phyloP scores from a whole-genome alignment of 2,888 invertebrate species.

The Ceraclea dissimilis region DNA sequence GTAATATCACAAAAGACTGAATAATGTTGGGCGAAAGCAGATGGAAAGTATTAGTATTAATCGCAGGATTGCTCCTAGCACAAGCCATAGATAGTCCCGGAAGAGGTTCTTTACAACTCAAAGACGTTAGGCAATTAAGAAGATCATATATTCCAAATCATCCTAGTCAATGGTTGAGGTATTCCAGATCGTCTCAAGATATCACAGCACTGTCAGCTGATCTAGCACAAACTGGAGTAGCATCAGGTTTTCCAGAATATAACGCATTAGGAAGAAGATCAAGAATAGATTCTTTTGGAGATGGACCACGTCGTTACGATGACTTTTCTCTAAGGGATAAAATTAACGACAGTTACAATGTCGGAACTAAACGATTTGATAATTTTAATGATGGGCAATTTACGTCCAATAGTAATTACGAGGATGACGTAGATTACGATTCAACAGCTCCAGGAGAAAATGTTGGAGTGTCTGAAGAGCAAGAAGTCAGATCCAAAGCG shows the following conservation, averaged over 20 bases:
- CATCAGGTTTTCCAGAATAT: conserved; percentile 1
- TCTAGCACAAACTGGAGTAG: conserved; percentile 7
- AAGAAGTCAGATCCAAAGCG: conserved; percentile 13
- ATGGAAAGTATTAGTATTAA: conserved; percentile 46
- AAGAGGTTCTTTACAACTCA: conserved; percentile 20
- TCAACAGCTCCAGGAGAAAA: conserved; percentile 31
- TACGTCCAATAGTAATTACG: conserved; percentile 36
- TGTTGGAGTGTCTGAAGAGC: not conserved
- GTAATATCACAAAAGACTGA: not conserved
- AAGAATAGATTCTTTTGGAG: conserved; percentile 18
- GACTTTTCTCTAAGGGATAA: conserved; percentile 42
- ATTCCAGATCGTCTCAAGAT: conserved; percentile 11
- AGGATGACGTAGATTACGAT: conserved; percentile 43
- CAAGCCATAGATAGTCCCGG: conserved; percentile 35
- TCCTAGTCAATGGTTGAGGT: conserved; percentile 31
- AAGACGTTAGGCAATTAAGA: conserved; percentile 12
- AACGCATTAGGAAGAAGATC: conserved; percentile 19
- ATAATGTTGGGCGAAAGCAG: conserved; percentile 42
- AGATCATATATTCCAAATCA: conserved; percentile 11
- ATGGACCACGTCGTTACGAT: conserved; percentile 29
- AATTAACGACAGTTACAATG: conserved; percentile 25
- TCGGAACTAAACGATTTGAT: conserved; percentile 29
- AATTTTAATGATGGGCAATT: not conserved
- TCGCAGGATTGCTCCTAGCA: conserved; percentile 36
- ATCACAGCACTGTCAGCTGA: conserved; percentile 5